Percentiles rank a stretch among this genome's conserved stretches.
Conservation (phyloP, 2,113 vertebrate species). For the Oxyruncus cristatus region DNA sequence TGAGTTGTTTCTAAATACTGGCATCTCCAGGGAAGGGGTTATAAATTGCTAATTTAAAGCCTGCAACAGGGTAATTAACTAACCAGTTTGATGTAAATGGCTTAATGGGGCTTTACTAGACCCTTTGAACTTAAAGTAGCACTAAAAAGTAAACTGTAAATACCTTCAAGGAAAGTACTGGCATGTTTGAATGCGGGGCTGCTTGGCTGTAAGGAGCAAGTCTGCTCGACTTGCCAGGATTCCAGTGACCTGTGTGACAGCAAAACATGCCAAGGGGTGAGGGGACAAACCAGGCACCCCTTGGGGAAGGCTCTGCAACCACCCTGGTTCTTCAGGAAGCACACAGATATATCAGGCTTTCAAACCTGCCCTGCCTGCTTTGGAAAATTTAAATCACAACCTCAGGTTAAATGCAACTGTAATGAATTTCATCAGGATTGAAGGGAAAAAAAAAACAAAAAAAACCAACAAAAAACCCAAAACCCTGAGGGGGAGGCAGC, state of each 20-base stretch:
- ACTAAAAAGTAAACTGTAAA: constrained; percentile 68
- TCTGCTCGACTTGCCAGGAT: constrained; percentile 22
- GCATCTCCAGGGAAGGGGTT: constrained; percentile 55
- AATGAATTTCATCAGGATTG: constrained; percentile 46
- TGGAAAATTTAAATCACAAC: constrained; percentile 45
- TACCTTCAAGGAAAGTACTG: constrained; percentile 59
- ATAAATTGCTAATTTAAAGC: constrained; percentile 65
- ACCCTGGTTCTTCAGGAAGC: background rate
- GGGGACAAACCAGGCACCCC: background rate
- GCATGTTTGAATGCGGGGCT: constrained; percentile 10
- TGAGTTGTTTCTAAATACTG: constrained; percentile 50
- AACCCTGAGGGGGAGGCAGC: constrained; percentile 19
- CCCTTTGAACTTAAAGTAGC: constrained; percentile 62
- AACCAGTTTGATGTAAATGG: constrained; percentile 67
- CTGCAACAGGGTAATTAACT: constrained; percentile 60
- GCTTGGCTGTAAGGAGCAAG: background rate
- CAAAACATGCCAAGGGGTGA: background rate
- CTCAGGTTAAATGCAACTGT: constrained; percentile 24
- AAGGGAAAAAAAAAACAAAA: background rate
- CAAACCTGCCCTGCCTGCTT: constrained; percentile 57
- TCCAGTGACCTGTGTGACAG: background rate
- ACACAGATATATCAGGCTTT: constrained; percentile 4
- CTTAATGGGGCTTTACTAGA: constrained; percentile 62
- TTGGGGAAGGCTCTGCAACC: background rate
- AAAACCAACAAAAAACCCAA: background rate